Base-by-base conservation (phyloP, 2,113 vertebrate species). In the Odontesthes bonariensis region DNA sequence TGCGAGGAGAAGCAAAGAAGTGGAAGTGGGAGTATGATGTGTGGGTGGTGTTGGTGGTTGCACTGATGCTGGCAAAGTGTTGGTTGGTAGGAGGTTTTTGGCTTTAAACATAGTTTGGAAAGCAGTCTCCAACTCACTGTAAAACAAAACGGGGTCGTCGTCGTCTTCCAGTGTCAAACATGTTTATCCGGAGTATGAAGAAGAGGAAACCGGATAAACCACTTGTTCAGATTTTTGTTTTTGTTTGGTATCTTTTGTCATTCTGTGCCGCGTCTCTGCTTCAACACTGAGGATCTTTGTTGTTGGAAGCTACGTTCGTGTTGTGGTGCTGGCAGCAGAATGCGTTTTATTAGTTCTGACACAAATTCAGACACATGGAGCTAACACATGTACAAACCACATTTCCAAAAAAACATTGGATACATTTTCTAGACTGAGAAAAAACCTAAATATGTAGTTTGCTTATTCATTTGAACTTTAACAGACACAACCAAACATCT, bases 31-130 rank as follows among this genome's bases (percentile, higher is more conserved):
- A 65, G 70, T 14, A 2, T 1, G 0, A 23, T 27, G 58, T 19
- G 81, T 77, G 75, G 75, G 85, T 73, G 61, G 40, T 27, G 67
- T 56, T 63, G 61, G 60, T 59, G 55, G 52, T 32, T 59, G 64
- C 46, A 35, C 46, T 16, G 46, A 47, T 47, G 46, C 59, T 75
- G 69, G 76, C 62, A 46, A 17, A 58, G 23, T 38, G 62, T 22
- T 46, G 46, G 72, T 22, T 63, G 19, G 77, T 79, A 62, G 69
- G 74, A 63, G 59, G 23, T 32, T 73, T 78, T 68, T 79, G 46
- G 69, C 70, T 77, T 76, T 49, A 70, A 58, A 72, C 19, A 61
- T 53, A 32, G 40, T 32, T 19, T 20, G 72, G 47, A 44, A 78
- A 82, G 69, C 31, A 54, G 19, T 63, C 19, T 77, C 72, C n/a